Conservation (phyloP, 2,797 vertebrate species). For the Trachurus trachurus region DNA sequence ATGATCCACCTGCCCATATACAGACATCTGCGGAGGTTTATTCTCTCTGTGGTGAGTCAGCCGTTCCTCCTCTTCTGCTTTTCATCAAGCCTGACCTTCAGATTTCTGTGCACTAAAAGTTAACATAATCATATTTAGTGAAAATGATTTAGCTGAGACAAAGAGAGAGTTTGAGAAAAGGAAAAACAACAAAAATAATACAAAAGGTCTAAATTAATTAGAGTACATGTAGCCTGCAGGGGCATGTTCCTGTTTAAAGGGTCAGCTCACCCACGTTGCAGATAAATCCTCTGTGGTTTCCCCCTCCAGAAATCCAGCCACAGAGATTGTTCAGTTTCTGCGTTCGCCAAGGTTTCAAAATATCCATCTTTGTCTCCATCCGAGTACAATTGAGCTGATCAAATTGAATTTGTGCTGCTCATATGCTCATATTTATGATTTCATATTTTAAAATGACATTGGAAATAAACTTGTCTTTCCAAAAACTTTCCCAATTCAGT, state of each 20-base stretch:
- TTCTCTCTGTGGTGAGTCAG: conserved; percentile 94
- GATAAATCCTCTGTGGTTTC: not conserved
- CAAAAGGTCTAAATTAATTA: not conserved
- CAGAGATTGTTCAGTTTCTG: not conserved
- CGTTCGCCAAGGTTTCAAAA: not conserved
- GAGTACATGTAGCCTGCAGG: not conserved
- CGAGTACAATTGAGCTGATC: not conserved
- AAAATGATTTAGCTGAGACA: not conserved
- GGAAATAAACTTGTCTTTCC: not conserved
- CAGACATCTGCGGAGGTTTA: conserved; percentile 95
- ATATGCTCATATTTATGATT: too few relatives aligned
- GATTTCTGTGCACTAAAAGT: not conserved
- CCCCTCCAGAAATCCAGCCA: not conserved
- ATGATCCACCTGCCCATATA: conserved; percentile 99
- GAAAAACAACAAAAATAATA: not conserved
- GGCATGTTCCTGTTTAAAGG: not conserved
- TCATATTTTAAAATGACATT: not conserved
- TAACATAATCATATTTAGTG: not conserved
- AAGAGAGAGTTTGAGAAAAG: not conserved
- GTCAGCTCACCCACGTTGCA: not conserved
- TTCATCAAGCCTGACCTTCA: not conserved
- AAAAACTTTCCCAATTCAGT: not conserved
- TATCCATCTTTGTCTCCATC: not conserved
- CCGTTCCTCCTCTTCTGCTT: not conserved
- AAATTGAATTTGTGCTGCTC: not conserved